Conservation (phyloP, 1,140 invertebrate genomes). For the Agrilus planipennis region DNA sequence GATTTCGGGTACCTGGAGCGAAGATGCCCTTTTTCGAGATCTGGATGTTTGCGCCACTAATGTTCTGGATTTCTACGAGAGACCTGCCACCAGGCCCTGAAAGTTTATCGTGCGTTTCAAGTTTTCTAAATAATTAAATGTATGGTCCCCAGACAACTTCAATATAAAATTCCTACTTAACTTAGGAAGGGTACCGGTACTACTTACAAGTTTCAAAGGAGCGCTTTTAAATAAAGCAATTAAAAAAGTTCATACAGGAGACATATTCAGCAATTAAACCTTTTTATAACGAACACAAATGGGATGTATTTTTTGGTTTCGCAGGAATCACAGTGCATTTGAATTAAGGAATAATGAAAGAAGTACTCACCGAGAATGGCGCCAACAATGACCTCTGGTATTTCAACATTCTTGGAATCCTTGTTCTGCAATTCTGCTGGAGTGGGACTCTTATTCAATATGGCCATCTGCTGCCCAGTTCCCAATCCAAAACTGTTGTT, state of each 20-base stretch:
- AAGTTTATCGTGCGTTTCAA: too few species aligned
- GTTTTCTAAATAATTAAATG: too few species aligned
- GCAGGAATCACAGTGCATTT: too few species aligned
- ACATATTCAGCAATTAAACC: too few species aligned
- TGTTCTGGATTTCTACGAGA: conserved; percentile 92
- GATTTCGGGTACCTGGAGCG: conserved; percentile 90
- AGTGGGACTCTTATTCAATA: conserved; percentile 76
- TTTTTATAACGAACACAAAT: too few species aligned
- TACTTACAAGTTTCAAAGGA: too few species aligned
- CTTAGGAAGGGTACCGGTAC: too few species aligned
- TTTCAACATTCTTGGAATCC: conserved; percentile 82
- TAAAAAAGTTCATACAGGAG: too few species aligned
- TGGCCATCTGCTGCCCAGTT: conserved; percentile 59
- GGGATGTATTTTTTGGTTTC: too few species aligned
- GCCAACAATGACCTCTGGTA: conserved; percentile 90
- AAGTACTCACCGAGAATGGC: conserved; percentile 71
- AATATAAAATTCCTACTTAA: too few species aligned
- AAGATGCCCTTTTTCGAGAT: conserved; percentile 98
- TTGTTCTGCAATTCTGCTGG: conserved; percentile 59
- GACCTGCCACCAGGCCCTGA: conserved; percentile 82
- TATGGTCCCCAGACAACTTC: too few species aligned
- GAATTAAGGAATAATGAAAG: conserved; percentile 1
- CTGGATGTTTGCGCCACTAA: conserved; percentile 93
- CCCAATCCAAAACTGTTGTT: conserved; percentile 72
- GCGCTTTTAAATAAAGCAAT: too few species aligned